These are phyloP conservation scores for Bombus picipes DNA, from an alignment of 1,140 invertebrate genomes.

Conservation along the genomic window DNA sequence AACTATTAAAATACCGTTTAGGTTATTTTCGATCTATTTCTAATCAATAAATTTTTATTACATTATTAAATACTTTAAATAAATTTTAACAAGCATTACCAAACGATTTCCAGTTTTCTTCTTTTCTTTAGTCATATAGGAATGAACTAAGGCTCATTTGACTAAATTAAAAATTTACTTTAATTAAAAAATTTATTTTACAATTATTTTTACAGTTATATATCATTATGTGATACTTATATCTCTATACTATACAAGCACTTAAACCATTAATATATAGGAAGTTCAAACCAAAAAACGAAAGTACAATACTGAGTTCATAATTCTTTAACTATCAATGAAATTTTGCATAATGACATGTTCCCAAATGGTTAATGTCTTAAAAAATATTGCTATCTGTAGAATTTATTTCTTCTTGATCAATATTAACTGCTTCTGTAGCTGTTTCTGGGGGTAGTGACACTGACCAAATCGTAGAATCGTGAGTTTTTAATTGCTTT, in stretches of 20 bases:
- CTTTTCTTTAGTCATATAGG: not conserved
- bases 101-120: not conserved
- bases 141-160: not conserved
- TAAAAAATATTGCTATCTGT: conserved; percentile 38
- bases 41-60: not conserved
- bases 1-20: not conserved
- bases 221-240: conserved; percentile 4
- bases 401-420: conserved; percentile 70
- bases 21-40: not conserved
- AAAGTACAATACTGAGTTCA: conserved; percentile 3
- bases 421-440: conserved; percentile 75
- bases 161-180: conserved; percentile 17
- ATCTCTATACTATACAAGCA: conserved; percentile 36
- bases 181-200: conserved; percentile 42
- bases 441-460: conserved; percentile 73
- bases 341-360: not conserved
- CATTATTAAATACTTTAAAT: not conserved
- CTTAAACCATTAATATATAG: not conserved
- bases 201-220: conserved; percentile 44
- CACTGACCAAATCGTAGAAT: conserved; percentile 4
- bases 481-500: conserved; percentile 56
- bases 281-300: conserved; percentile 5
- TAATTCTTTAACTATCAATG: not conserved
- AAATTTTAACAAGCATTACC: not conserved
- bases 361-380: not conserved